Conservation (phyloP, 2,113 vertebrate species). For the Copsychus sechellarum region DNA sequence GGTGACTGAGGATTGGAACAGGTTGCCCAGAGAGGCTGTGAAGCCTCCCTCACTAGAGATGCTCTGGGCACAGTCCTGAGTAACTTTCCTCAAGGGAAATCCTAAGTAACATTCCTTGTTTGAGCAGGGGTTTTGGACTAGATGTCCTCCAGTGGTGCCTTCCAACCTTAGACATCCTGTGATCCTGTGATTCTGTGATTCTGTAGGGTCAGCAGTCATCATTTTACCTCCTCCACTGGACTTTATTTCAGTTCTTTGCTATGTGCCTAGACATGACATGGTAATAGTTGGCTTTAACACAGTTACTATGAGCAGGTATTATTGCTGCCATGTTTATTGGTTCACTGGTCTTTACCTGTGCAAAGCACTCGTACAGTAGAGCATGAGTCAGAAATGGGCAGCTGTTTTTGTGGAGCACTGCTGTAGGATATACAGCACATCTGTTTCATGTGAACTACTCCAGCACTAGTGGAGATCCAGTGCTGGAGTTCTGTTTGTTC, state of each 20-base stretch:
- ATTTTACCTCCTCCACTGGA: not conserved
- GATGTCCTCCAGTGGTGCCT: not conserved
- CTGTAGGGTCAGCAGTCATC: not conserved
- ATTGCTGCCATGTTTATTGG: not conserved
- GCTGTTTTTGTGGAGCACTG: not conserved
- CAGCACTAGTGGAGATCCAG: not conserved
- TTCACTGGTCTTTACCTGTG: not conserved
- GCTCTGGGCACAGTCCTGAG: not conserved
- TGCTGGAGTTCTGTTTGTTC: not conserved
- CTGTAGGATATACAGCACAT: not conserved
- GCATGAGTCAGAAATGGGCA: not conserved
- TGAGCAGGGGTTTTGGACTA: not conserved
- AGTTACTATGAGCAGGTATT: not conserved
- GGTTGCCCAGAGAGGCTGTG: not conserved
- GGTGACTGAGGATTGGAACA: rapidly evolving
- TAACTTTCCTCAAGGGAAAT: not conserved
- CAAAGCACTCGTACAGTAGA: not conserved
- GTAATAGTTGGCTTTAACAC: not conserved
- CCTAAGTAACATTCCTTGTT: not conserved
- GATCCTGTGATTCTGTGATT: not conserved
- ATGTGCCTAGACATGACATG: not conserved
- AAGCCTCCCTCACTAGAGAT: not conserved
- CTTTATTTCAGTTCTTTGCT: not conserved
- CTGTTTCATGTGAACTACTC: not conserved
- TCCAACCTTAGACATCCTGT: not conserved